Base-by-base conservation (phyloP, 2,888 invertebrate genomes). In the Acleris sparsana region DNA sequence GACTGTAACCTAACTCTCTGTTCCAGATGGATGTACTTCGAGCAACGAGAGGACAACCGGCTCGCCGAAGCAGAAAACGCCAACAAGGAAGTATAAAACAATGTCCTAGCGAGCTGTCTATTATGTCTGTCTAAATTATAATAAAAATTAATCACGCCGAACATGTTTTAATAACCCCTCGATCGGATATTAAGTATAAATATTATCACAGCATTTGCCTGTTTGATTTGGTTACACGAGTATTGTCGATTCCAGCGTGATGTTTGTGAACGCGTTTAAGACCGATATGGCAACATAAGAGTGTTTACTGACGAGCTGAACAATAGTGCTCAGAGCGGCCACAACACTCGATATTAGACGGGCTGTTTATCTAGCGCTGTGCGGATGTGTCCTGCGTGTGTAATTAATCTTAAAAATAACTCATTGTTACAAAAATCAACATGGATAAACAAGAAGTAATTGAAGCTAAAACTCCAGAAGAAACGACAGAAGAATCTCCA, bases 221-320 rank as follows among this genome's bases (percentile, higher is more conserved):
- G 80, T 84, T 82, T 84, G 78, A 78, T 73, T 80, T 80, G 72
- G 73, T 77, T 79, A 79, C 75, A 76, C 70, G 73, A 73, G 75
- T 84, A 83, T 86, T 87, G 84, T 86, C 80, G 77, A 83, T 86
- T 80, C 74, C 75, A 62, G 72, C 79, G 80, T 13, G 75, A 73
- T 87, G 86, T 88, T 86, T 86, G 84, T 80, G 74, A 73, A 85
- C 80, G 81, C 78, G 82, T 84, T 85, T 82, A 77, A 77, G 81
- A 82, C 77, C 80, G 86, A 87, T 88, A 86, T 85, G 83, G 76
- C 85, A 86, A 89, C 86, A 85, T 85, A 86, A 83, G 85, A 82
- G 83, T 86, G 86, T 87, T 86, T 86, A 82, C 82, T 81, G 80
- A 85, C 79, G 84, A 79, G 75, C 60, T 77, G 80, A 81, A 88